Percentiles rank a stretch among this genome's conserved stretches.
phyloP scores from a whole-genome alignment of 2,888 invertebrate genomes.

The Creontiades dilutus region DNA sequence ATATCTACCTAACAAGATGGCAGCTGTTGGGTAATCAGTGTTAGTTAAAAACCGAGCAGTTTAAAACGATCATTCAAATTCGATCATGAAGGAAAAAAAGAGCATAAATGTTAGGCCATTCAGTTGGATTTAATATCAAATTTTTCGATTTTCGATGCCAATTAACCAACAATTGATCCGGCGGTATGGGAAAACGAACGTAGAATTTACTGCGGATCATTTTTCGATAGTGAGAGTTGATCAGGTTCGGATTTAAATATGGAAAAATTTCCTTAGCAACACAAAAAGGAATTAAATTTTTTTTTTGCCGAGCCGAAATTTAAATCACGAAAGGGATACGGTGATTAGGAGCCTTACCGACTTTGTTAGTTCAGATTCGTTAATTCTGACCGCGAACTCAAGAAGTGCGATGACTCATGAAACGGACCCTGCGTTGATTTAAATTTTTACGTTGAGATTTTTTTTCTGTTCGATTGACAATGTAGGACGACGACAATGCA shows the following conservation, averaged over 20 bases:
- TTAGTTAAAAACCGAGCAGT: background rate
- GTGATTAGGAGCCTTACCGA: background rate
- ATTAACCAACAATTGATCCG: background rate
- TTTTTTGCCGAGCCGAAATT: no score
- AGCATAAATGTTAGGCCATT: background rate
- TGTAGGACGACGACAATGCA: background rate
- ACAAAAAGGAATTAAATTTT: constrained; percentile 5
- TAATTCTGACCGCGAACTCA: background rate
- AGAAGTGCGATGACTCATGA: constrained; percentile 5
- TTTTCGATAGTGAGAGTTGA: background rate
- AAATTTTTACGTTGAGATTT: constrained; percentile 15
- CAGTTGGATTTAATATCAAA: background rate
- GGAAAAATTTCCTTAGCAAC: constrained; percentile 10
- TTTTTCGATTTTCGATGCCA: background rate
- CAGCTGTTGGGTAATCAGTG: background rate
- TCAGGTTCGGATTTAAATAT: background rate
- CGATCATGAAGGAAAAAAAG: background rate
- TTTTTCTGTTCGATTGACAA: background rate
- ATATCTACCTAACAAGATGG: no score
- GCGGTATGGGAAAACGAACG: background rate
- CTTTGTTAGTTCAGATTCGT: constrained; percentile 17
- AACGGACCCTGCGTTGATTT: background rate
- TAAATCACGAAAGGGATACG: background rate
- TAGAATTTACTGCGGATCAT: background rate
- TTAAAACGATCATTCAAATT: background rate